Base-by-base conservation (phyloP, 37 sponge, comb jelly and placozoan genomes). In the Halisarca cf. caerulea region DNA sequence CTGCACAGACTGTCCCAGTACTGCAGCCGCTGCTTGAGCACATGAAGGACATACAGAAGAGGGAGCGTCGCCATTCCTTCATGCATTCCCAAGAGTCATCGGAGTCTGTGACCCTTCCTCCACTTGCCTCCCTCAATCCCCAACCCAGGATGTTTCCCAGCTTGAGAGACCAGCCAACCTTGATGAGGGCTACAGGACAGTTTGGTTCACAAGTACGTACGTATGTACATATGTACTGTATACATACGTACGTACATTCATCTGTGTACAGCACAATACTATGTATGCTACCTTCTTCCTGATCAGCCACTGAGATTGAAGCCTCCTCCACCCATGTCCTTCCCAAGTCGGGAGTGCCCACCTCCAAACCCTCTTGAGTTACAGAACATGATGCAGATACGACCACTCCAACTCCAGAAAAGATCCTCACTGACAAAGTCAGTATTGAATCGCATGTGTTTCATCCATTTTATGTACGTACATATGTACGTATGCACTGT, bases 341-440 rank as follows among this genome's bases (percentile, higher is more conserved):
- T 44, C n/a, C 45, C 24, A 20, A 6, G 36, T 25, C 77, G 45
- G 24, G 77, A 68, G 35, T 68, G 35, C 35, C 2, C 44, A 14
- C 45, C 75, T 42, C 25, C 81, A 58, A 88, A 88, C 66, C 54
- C 84, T 9, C 60, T 87, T 45, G 89, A 66, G 0, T 61, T 88
- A 21, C 58, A 83, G 30, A 78, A 80, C 34, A 84, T 88, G 17
- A 92, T 92, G 89, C 85, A 88, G 59, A 92, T 92, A 35, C 70
- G 72, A 68, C 62, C 92, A 0, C 69, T 92, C 1, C 74, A 89
- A 42, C 89, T 92, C 0, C 89, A 92, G 51, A 87, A 88, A 20
- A 55, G 92, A 51, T 24, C 41, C 15, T 84, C 84, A 11, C 71
- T 85, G 21, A 24, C 66, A 9, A 47, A 47, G 51, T 47, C 61